Base-by-base conservation (phyloP, 2,797 vertebrate species). In the Girardinus metallicus region DNA sequence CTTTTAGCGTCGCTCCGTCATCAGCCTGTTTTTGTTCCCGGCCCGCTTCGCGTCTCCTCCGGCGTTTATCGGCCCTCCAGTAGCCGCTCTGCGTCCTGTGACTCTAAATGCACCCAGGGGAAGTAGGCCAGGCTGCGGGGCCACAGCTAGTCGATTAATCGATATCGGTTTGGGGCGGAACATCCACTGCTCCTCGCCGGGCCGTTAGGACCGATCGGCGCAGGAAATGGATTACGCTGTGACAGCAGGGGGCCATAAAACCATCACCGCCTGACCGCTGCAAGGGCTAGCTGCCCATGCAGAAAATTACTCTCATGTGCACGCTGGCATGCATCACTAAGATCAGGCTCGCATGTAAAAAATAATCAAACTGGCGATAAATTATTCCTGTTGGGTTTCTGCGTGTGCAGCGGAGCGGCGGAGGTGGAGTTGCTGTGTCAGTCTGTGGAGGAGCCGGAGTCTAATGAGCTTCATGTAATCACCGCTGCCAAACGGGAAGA, bases 91-190 rank as follows among this genome's bases (percentile, higher is more conserved):
- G 2, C 18, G 47, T 31, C 66, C 72, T 0, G 8, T 79, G 68
- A 79, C 75, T 85, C 82, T 88, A 82, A 91, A 92, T 85, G 82
- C 79, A 83, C 78, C 85, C 90, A 76, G 71, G 84, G 88, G 90
- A 94, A 93, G 81, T 94, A 90, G 93, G 92, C 81, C 92, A 91
- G 80, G 77, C 87, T 84, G 77, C 60, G 46, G 62, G 89, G 91
- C 80, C 83, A 76, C 71, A 21, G 78, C 74, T 44, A 47, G 86
- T 92, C 91, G 39, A 93, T 90, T 49, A 15, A 72, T 94, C 91
- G 57, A 94, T 94, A 92, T 83, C 47, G 85, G 81, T 89, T 77
- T 85, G 1, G 77, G 80, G 77, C 82, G 88, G 73, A 90, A 84
- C 89, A 84, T 82, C 83, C 85, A 81, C 77, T 87, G 62, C 51